Conservation (phyloP, 2,113 vertebrate species). For the Larimichthys polyactis region DNA sequence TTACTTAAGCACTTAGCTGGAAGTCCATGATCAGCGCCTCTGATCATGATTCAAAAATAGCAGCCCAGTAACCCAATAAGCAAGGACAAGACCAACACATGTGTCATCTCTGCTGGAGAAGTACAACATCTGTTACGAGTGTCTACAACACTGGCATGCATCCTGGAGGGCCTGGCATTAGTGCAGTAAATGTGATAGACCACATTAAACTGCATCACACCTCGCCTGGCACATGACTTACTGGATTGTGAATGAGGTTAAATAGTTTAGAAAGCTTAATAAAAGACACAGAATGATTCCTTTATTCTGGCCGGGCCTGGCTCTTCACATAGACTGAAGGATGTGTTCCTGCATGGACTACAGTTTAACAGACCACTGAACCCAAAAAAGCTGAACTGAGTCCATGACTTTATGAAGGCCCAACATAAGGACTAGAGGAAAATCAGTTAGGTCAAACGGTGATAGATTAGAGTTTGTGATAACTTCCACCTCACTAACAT, state of each 20-base stretch:
- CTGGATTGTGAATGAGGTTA: background rate
- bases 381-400: background rate
- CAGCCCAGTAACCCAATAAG: background rate
- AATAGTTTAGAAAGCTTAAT: background rate
- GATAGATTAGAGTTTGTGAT: too few species aligned
- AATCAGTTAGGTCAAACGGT: too few species aligned
- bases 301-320: background rate
- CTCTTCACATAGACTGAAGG: background rate
- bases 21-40: background rate
- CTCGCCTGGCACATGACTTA: background rate
- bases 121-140: conserved; percentile 2
- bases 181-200: background rate
- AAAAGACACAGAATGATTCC: background rate
- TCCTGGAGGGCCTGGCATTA: background rate
- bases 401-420: background rate
- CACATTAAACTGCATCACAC: conserved; percentile 6
- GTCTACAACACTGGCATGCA: conserved; percentile 13
- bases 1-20: background rate
- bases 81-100: conserved; percentile 4
- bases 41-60: conserved; percentile 11
- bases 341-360: background rate
- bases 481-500: too few species aligned
- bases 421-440: too few species aligned
- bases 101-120: conserved; percentile 26
- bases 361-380: background rate